phyloP scores from a whole-genome alignment of 2,797 vertebrate species.

The Loriculus beryllinus region DNA sequence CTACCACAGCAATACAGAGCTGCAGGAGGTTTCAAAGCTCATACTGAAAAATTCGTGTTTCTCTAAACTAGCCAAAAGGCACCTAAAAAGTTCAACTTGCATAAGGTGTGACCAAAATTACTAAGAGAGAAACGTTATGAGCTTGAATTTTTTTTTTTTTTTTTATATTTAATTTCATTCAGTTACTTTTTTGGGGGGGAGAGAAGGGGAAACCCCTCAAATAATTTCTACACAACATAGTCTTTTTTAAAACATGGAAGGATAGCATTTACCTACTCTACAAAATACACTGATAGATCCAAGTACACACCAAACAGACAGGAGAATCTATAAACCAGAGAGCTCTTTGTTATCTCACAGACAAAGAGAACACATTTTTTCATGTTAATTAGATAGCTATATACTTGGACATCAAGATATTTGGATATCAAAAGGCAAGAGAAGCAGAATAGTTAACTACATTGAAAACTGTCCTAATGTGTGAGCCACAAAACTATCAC shows the following conservation, averaged over 20 bases:
- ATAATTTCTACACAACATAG: not conserved
- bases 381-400: not conserved
- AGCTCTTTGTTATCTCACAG: not conserved
- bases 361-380: not conserved
- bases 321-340: not conserved
- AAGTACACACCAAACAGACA: not conserved
- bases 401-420: not conserved
- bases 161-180: not conserved
- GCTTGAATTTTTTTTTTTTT: not conserved
- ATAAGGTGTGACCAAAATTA: not conserved
- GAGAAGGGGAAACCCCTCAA: fast-evolving
- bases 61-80: slow-evolving; percentile 1
- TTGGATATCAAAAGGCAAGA: not conserved
- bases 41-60: not conserved
- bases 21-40: not conserved
- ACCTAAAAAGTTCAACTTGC: not conserved
- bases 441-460: slow-evolving; percentile 28
- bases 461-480: not conserved
- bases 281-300: not conserved
- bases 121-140: not conserved
- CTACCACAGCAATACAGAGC: not conserved
- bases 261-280: not conserved
- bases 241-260: not conserved
- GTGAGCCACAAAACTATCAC: not conserved
- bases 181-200: fast-evolving